phyloP scores from a whole-genome alignment of 2,888 invertebrate genomes.

The Sarcophaga rosellei region DNA sequence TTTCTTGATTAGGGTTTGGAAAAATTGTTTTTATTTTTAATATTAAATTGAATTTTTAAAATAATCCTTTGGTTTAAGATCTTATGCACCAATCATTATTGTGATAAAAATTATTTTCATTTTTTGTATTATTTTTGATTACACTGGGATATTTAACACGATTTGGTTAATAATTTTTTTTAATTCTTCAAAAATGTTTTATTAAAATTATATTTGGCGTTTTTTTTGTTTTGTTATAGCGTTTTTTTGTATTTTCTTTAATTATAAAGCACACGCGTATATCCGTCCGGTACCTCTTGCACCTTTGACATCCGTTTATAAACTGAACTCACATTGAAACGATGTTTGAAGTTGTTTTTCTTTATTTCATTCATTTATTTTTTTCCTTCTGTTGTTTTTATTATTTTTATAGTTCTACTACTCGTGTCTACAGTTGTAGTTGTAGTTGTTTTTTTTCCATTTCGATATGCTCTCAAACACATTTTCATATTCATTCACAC shows the following conservation, averaged over 20 bases:
- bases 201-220: constrained; percentile 26
- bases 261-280: constrained; percentile 51
- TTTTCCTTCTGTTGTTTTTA: constrained; percentile 54
- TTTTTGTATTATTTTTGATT: constrained; percentile 7
- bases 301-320: constrained; percentile 78
- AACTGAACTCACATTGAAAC: constrained; percentile 74
- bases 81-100: neutral
- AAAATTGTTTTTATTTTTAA: neutral
- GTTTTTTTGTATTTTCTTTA: neutral
- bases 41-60: constrained; percentile 1
- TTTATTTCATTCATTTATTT: constrained; percentile 59
- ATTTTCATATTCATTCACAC: constrained; percentile 24
- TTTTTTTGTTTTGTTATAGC: neutral
- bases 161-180: constrained; percentile 12
- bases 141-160: constrained; percentile 3
- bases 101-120: neutral
- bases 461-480: constrained; percentile 47
- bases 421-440: constrained; percentile 19
- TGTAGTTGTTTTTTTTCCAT: constrained; percentile 38
- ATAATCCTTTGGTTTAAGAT: constrained; percentile 33
- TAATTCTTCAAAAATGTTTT: constrained; percentile 33
- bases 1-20: constrained; percentile 34
- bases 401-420: constrained; percentile 1
- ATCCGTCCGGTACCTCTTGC: constrained; percentile 73
- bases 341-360: constrained; percentile 75